Conservation (phyloP, 1,140 invertebrate genomes). For the Lanistes nyassanus region DNA sequence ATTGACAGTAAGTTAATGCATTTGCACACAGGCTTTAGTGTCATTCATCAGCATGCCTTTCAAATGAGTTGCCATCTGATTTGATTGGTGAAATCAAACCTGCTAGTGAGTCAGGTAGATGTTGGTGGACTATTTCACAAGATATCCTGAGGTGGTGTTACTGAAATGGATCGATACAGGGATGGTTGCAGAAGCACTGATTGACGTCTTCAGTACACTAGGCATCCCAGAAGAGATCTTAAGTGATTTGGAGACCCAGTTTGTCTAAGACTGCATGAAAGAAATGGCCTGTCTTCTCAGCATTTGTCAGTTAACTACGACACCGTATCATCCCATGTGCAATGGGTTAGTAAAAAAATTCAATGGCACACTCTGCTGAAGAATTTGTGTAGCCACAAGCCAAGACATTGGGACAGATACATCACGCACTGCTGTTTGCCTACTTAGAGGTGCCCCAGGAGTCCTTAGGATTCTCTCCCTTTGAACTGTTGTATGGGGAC, state of each 20-base stretch:
- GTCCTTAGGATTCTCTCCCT: too few relatives aligned
- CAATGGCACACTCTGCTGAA: slow-evolving; percentile 43
- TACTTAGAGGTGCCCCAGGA: too few relatives aligned
- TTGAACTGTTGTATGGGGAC: too few relatives aligned
- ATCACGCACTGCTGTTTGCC: too few relatives aligned
- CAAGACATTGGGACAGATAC: slow-evolving; percentile 54
- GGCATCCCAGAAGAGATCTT: slow-evolving; percentile 63
- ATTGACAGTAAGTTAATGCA: too few relatives aligned
- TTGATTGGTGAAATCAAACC: too few relatives aligned
- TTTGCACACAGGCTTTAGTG: too few relatives aligned
- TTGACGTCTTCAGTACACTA: slow-evolving; percentile 58
- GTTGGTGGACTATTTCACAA: slow-evolving; percentile 42
- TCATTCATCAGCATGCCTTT: too few relatives aligned
- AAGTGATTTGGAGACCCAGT: slow-evolving; percentile 37
- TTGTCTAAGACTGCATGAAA: slow-evolving; percentile 37
- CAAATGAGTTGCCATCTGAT: too few relatives aligned
- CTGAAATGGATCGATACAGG: slow-evolving; percentile 35
- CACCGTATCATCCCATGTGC: slow-evolving; percentile 33
- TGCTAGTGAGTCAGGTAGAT: too few relatives aligned
- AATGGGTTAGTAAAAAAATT: slow-evolving; percentile 31
- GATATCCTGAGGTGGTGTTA: slow-evolving; percentile 41
- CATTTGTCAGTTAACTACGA: slow-evolving; percentile 33
- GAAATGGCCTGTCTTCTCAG: slow-evolving; percentile 33
- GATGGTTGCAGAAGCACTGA: slow-evolving; percentile 37
- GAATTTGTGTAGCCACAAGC: slow-evolving; percentile 42